Base-by-base conservation (phyloP, 2,113 vertebrate species). In the Ptychochromis oligacanthus region DNA sequence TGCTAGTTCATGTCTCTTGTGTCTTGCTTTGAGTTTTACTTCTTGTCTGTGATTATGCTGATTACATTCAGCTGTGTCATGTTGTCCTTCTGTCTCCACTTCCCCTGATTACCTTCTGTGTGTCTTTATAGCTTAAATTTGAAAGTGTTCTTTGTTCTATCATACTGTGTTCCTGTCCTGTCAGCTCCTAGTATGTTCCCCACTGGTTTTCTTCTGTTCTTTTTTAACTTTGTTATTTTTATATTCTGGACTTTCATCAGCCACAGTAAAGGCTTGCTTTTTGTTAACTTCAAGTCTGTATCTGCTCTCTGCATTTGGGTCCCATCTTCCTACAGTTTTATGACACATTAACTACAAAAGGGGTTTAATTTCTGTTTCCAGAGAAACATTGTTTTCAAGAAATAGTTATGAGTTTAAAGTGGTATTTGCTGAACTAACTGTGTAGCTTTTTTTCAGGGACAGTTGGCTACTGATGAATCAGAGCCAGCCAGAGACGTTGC, bases 261-360 rank as follows among this genome's bases (percentile, higher is more conserved):
- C 13, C 43, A 46, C 43, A 2, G 6, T 15, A 46, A 46, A 46
- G 13, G 5, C 4, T 5, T 46, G 43, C 43, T 46, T 15, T 57
- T 57, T 26, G 12, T 59, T 59, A 59, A 31, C 46, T 49, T 49
- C 46, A 49, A 49, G 14, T 14, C 46, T 17, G 46, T 49, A 14
- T 49, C 15, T 6, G 59, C 59, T 60, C 15, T 0, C 18, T 61
- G 28, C 0, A 61, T 34, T 61, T 3, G 17, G 0, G 0, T 34
- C 9, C 59, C 28, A 61, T 34, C 17, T 34, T 17, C 9, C 28
- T 61, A 34, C 28, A 18, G 15, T 61, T 61, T 61, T 61, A 61
- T 61, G 34, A 17, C 31, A 61, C 60, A 38, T 20, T 62, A 38
- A 62, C 14, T 38, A 62, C 18, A 62, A 62, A 62, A 62, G 20